Evolutionary conservation across 1,140 invertebrate genomes (phyloP).

Genomic region (Rhopalosiphum padi): DNA sequence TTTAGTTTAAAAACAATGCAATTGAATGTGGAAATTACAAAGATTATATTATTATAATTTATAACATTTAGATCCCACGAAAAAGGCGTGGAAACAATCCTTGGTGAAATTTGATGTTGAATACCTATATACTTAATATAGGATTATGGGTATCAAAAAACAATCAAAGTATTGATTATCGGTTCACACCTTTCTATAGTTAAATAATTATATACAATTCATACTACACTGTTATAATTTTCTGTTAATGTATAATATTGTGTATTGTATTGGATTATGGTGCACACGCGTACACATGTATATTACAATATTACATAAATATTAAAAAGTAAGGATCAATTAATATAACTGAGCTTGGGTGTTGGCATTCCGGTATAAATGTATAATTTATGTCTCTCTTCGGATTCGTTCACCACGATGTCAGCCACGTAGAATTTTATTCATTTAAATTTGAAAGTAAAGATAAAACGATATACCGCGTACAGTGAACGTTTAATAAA

Average conservation of each 20-base stretch:
- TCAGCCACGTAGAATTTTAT: neutral
- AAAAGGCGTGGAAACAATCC: slow-evolving; percentile 32
- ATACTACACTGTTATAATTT: slow-evolving; percentile 9
- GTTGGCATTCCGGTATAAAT: too few relatives aligned
- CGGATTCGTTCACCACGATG: too few relatives aligned
- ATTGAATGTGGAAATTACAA: neutral
- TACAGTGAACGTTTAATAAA: neutral
- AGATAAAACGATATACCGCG: neutral
- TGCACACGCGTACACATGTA: neutral
- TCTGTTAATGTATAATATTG: neutral
- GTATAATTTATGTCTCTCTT: too few relatives aligned
- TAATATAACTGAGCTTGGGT: neutral
- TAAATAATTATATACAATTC: neutral
- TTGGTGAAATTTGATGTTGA: slow-evolving; percentile 29
- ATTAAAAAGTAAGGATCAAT: neutral
- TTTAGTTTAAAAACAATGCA: neutral
- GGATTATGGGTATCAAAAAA: neutral
- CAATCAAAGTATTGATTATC: slow-evolving; percentile 29
- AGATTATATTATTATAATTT: neutral
- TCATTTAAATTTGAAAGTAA: neutral
- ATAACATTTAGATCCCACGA: slow-evolving; percentile 9
- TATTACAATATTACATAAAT: neutral
- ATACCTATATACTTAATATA: neutral
- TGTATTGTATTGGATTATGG: neutral
- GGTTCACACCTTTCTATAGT: neutral